Evolutionary conservation across 2,113 vertebrate species (phyloP).

Genomic region (Rana temporaria): DNA sequence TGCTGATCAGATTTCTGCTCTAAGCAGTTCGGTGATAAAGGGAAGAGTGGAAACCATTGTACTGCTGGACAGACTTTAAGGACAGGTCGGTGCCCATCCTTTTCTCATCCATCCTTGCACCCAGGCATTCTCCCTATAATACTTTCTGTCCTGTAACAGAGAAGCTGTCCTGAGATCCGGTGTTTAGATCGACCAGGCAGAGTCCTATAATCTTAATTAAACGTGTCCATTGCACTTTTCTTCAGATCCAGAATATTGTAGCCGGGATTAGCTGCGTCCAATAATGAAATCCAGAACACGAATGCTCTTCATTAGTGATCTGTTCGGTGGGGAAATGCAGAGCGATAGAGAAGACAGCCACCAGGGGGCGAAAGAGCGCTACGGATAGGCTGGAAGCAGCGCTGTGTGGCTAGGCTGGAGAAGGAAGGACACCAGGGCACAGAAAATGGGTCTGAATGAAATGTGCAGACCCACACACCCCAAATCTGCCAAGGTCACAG

Average conservation of each 20-base stretch:
- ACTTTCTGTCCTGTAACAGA: no score
- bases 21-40: no score
- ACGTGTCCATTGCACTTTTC: not conserved
- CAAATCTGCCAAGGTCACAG: conserved; percentile 36
- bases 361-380: conserved; percentile 94
- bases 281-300: not conserved
- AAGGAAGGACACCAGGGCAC: conserved; percentile 10
- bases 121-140: no score
- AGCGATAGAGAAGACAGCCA: conserved; percentile 68
- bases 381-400: conserved; percentile 67
- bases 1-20: no score
- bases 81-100: no score
- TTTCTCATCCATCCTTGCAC: no score
- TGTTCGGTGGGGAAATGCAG: no score
- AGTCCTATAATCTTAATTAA: not conserved
- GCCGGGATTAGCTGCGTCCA: conserved; percentile 4
- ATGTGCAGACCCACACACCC: conserved; percentile 15
- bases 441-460: conserved; percentile 12
- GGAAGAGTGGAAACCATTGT: no score
- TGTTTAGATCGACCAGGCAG: not conserved
- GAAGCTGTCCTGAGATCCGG: not conserved
- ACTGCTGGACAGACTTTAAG: no score
- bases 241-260: not conserved
- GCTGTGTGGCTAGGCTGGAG: not conserved
- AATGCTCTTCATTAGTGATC: conserved; percentile 16